Evolutionary conservation across 2,113 vertebrate species (phyloP).

Genomic region (Grus americana): DNA sequence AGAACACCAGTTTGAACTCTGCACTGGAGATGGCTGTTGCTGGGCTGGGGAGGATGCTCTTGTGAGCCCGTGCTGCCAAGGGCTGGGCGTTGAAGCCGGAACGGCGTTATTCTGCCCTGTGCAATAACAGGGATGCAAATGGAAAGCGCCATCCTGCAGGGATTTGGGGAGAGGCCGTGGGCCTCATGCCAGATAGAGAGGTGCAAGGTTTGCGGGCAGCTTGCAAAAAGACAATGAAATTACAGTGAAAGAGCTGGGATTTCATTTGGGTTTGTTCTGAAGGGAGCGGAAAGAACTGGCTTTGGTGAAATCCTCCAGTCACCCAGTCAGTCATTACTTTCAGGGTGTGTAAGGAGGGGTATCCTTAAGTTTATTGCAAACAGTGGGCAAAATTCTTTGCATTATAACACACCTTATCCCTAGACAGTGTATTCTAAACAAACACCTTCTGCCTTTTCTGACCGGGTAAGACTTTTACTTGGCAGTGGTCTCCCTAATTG

Average conservation of each 20-base stretch:
- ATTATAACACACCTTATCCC: not conserved
- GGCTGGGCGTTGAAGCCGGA: rapidly evolving
- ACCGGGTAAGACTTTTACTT: not conserved
- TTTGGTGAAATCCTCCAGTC: not conserved
- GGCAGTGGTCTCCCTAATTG: not conserved
- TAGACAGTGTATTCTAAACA: not conserved
- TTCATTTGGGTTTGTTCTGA: not conserved
- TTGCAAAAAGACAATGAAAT: not conserved
- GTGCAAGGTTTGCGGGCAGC: not conserved
- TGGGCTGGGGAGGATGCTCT: not conserved
- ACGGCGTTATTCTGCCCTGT: rapidly evolving
- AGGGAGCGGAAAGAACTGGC: not conserved
- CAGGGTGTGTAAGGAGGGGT: not conserved
- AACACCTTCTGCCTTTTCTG: not conserved
- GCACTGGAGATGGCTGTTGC: not conserved
- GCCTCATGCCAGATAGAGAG: rapidly evolving
- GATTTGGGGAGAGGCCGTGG: not conserved
- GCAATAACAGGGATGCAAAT: not conserved
- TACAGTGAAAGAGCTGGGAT: not conserved
- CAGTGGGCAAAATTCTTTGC: not conserved
- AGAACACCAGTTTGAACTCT: not conserved
- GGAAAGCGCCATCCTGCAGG: not conserved
- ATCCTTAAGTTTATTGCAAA: not conserved
- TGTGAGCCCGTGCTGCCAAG: rapidly evolving
- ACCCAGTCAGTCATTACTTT: not conserved